These are phyloP conservation scores for Aphaenogaster rudis DNA, from an alignment of 1,140 invertebrate genomes.

Conservation along the genomic window DNA sequence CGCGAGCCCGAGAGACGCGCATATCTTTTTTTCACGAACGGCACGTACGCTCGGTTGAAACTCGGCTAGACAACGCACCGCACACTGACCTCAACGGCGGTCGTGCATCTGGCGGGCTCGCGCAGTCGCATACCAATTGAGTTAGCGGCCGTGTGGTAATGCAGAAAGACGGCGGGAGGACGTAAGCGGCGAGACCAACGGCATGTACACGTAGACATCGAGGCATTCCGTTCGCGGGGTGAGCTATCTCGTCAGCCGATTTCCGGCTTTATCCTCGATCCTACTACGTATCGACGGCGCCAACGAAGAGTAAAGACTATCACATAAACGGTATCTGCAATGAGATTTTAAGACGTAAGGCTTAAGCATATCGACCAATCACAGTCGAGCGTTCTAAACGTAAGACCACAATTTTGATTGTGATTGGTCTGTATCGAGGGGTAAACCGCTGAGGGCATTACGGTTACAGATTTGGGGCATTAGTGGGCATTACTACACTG, in stretches of 20 bases:
- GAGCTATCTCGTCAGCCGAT: conserved; percentile 23
- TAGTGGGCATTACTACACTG: no score
- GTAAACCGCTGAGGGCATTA: no score
- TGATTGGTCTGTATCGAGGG: no score
- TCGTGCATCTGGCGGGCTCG: conserved; percentile 83
- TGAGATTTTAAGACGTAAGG: no score
- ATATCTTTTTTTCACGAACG: conserved; percentile 34
- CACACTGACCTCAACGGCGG: conserved; percentile 82
- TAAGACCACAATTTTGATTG: no score
- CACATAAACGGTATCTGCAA: no score
- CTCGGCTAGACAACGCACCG: conserved; percentile 75
- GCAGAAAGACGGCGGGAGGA: conserved; percentile 72
- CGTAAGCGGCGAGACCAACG: conserved; percentile 39
- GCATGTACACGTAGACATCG: background rate
- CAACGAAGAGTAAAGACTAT: background rate
- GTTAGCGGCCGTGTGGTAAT: conserved; percentile 85
- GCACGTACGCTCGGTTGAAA: conserved; percentile 69
- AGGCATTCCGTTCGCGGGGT: background rate
- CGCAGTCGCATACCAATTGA: conserved; percentile 86
- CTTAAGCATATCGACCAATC: no score
- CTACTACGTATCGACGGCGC: background rate
- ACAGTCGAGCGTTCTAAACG: no score
- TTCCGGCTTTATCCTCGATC: conserved; percentile 9
- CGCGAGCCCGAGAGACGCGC: conserved; percentile 41
- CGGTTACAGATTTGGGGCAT: no score